Base-by-base conservation (phyloP, 2,113 vertebrate species). In the Poicephalus meyeri region DNA sequence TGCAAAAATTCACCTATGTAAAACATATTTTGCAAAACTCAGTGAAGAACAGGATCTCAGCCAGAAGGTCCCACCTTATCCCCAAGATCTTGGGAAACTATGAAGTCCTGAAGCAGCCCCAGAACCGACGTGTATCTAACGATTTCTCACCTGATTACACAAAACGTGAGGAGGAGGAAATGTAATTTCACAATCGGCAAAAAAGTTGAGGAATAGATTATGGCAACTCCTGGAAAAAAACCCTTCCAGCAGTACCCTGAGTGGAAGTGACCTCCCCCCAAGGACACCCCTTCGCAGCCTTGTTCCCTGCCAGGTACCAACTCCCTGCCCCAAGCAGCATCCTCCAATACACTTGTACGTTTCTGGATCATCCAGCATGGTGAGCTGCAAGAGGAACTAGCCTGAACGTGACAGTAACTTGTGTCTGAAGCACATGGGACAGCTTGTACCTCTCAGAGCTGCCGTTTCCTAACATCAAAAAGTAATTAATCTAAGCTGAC, bases 401-500 rank as follows among this genome's bases (percentile, higher is more conserved):
- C 80, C 89, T 47, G 72, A 89, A 68, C 80, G 16, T 68, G 95
- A 91, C 7, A 23, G 80, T 4, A 79, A 69, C 71, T 63, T 46
- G 82, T 58, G 84, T 73, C 72, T 47, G 64, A 77, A 95, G 80
- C 82, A 55, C 90, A 39, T 0, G 10, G 91, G 79, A 96, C 88
- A 90, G 50, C 33, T 63, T 93, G 77, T 90, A 86, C 79, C 56
- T 68, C 82, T 87, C 68, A 77, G 53, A 96, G 68, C 64, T 93
- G 69, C 85, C 11, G 1, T 91, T 91, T 93, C 94, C 69, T 89
- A 95, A 96, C 89, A 91, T 33, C 69, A 58, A 80, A 49, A 77
- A 83, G 74, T 74, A 88, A 94, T 96, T 94, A 92, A 91, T 95
- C 77, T 68, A 49, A 84, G 58, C 11, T 80, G 76, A 83, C 88